Evolutionary conservation across 2,888 invertebrate genomes (phyloP), one percentile per base, ranked within the genome.

Genomic region (Drosophila ustulata): DNA sequence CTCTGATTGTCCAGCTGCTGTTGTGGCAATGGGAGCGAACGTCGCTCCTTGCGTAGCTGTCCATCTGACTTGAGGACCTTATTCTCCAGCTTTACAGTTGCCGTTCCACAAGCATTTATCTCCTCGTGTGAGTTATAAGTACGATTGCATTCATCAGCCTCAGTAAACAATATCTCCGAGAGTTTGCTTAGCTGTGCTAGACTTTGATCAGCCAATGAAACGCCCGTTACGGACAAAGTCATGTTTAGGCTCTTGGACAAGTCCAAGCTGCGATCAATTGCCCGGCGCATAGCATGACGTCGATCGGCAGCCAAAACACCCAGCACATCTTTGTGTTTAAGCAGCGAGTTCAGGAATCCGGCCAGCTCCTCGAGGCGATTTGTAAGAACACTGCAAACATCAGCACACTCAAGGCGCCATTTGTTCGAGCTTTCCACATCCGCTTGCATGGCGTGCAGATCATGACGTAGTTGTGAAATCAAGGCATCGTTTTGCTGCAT

Each of bases 281-380:
- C 93, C 62, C 93, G 93, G n/a, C 93, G 93, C 76, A 94, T 91
- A 11, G 93, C 93, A 53, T 91, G 91, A n/a, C 93, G 93, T 66
- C 93, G 92, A 64, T 93, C 93, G 3, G 92, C 91, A 0, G 94
- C 94, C 51, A 94, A 79, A 45, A 93, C 92, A 18, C 93, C 93
- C 7, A 94, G 77, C n/a, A 94, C 92, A 50, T 93, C 93, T 81
- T 94, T 94, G 68, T 94, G 93, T 75, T 93, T 93, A 1, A 95
- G 91, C 51, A 95, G 89, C 0, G 94, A 94, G 72, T 94, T 94
- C 8, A 95, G 91, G 85, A 95, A 95, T 11, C 93, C 92, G 0
- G 94, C 94, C 46, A 95, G 88, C 82, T 95, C 95, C 76, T 94
- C 94, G 4, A 95, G 84, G 0, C 94, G 93, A 32, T 91, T 92